These are phyloP conservation scores for Limonius californicus DNA, from an alignment of 1,140 invertebrate genomes.

Conservation along the genomic window DNA sequence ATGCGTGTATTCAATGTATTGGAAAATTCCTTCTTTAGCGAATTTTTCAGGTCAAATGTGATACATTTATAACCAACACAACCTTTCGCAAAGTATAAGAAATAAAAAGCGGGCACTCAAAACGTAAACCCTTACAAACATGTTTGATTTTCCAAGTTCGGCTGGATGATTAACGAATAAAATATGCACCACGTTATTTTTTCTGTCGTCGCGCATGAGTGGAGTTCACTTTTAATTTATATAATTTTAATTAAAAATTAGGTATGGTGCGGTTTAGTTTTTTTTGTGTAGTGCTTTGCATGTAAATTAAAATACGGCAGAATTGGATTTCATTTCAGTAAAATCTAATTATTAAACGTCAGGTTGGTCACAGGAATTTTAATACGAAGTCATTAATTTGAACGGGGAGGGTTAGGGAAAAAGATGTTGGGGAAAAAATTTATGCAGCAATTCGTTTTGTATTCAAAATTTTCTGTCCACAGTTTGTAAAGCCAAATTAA, in stretches of 20 bases:
- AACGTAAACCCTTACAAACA: too few relatives aligned
- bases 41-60: conserved; percentile 8
- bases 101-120: too few relatives aligned
- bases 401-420: conserved; percentile 7
- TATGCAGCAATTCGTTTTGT: not conserved
- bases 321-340: conserved; percentile 11
- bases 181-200: too few relatives aligned
- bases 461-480: too few relatives aligned
- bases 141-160: too few relatives aligned
- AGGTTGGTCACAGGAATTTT: conserved; percentile 13
- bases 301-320: conserved; percentile 7
- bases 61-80: conserved; percentile 5
- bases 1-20: conserved; percentile 11
- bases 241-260: conserved; percentile 10
- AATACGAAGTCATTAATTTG: conserved; percentile 8
- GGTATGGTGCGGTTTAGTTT: not conserved
- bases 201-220: too few relatives aligned
- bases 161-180: too few relatives aligned
- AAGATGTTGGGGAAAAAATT: conserved; percentile 3
- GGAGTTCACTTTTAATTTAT: not conserved
- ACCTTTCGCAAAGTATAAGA: not conserved
- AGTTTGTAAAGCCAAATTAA: too few relatives aligned
- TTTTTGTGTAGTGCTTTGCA: conserved; percentile 6
- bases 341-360: conserved; percentile 15
- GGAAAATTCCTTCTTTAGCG: conserved; percentile 12